Evolutionary conservation across 2,113 vertebrate species (phyloP).

Genomic region (Strigops habroptila): DNA sequence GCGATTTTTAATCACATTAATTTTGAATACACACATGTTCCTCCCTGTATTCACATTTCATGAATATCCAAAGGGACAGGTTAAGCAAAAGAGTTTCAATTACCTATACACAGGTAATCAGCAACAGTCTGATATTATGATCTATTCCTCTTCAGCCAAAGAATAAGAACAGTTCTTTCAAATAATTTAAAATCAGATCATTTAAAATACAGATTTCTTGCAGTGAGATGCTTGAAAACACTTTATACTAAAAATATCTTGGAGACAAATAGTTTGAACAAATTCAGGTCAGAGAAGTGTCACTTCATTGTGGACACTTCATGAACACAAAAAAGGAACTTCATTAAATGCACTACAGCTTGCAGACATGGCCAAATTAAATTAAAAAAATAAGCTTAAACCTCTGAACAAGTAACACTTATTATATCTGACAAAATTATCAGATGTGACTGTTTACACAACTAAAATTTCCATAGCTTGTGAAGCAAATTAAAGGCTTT

Average conservation of each 20-base stretch:
- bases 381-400: background rate
- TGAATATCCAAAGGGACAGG: background rate
- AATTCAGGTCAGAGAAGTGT: background rate
- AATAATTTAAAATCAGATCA: background rate
- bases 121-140: background rate
- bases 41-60: background rate
- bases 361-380: background rate
- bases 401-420: background rate
- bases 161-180: background rate
- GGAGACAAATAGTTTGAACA: background rate
- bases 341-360: background rate
- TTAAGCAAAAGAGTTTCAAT: background rate
- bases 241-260: background rate
- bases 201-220: background rate
- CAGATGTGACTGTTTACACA: background rate
- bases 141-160: background rate
- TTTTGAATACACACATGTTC: background rate
- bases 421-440: background rate
- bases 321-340: background rate
- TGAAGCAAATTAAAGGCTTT: background rate
- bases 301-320: background rate
- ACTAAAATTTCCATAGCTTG: background rate
- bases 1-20: background rate
- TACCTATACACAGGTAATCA: background rate
- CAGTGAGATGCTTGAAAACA: background rate